A percentile compares a stretch with the other conserved stretches of the same genome.
phyloP scores from a whole-genome alignment of 2,888 invertebrate species.

The Trissonchulus latispiculum region DNA sequence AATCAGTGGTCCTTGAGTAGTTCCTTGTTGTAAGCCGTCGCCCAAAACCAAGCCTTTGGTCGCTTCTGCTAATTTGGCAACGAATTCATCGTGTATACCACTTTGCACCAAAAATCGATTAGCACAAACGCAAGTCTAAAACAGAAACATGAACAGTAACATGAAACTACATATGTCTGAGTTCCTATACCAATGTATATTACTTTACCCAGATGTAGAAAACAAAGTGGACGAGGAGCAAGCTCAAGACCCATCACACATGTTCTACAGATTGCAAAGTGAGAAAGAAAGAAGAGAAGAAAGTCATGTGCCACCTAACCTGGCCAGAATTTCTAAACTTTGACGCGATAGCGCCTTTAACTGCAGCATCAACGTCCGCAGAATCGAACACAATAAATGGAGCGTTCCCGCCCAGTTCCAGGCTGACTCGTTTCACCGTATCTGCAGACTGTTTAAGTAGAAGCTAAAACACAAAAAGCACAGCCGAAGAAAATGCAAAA shows the following conservation, averaged over 20 bases:
- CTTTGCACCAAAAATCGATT: slow-evolving; percentile 77
- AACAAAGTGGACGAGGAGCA: no score
- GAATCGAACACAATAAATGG: slow-evolving; percentile 91
- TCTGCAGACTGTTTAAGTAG: slow-evolving; percentile 68
- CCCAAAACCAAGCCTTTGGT: slow-evolving; percentile 64
- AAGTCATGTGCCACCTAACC: no score
- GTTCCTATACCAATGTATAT: no score
- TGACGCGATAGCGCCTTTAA: slow-evolving; percentile 47
- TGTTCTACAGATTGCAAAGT: no score
- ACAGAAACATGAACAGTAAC: no score
- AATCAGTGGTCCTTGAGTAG: slow-evolving; percentile 80
- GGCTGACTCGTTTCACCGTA: slow-evolving; percentile 74
- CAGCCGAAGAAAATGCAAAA: no score
- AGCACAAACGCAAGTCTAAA: slow-evolving; percentile 74
- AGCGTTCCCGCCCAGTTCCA: slow-evolving; percentile 96
- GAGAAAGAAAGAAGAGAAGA: no score
- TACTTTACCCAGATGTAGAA: no score
- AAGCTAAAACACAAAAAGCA: slow-evolving; percentile 47
- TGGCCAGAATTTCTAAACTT: slow-evolving; percentile 21
- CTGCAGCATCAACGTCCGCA: slow-evolving; percentile 74
- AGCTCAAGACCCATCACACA: no score
- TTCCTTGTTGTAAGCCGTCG: slow-evolving; percentile 60
- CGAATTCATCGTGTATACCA: slow-evolving; percentile 66
- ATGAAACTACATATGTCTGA: no score
- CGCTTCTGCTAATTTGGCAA: slow-evolving; percentile 58